These are phyloP conservation scores for Cabera pusaria DNA, from an alignment of 2,888 invertebrate species.

Conservation along the genomic window DNA sequence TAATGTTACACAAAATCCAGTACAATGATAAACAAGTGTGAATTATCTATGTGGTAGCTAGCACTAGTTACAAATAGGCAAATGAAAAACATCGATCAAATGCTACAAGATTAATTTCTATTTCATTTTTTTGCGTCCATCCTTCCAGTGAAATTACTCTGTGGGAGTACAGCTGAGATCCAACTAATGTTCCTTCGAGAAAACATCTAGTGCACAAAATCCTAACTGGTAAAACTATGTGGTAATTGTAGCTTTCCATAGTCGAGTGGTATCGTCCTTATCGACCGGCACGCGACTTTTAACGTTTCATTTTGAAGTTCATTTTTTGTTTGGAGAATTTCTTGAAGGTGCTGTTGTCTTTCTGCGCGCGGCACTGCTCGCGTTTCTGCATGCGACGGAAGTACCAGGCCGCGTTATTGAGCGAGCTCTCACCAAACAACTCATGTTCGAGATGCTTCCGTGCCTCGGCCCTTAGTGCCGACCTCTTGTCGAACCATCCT, in stretches of 20 bases:
- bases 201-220: conserved; percentile 21
- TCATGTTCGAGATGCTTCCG: conserved; percentile 64
- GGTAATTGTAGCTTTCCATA: too few species aligned
- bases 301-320: conserved; percentile 69
- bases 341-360: conserved; percentile 60
- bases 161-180: conserved; percentile 3
- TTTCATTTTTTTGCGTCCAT: too few species aligned
- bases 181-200: conserved; percentile 14
- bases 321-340: conserved; percentile 59
- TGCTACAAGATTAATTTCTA: too few species aligned
- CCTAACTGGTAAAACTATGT: conserved; percentile 21
- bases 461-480: conserved; percentile 58
- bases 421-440: conserved; percentile 55
- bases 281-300: too few species aligned
- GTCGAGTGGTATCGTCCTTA: too few species aligned
- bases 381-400: conserved; percentile 73
- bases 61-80: too few species aligned
- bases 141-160: conserved; percentile 4
- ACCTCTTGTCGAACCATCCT: conserved; percentile 69
- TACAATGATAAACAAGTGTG: not conserved
- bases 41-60: conserved; percentile 2
- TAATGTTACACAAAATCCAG: not conserved
- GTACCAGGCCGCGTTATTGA: conserved; percentile 72
- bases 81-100: too few species aligned
- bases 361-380: conserved; percentile 69